Evolutionary conservation across 2,113 vertebrate genomes (phyloP).

Genomic region (Xenopus laevis): DNA sequence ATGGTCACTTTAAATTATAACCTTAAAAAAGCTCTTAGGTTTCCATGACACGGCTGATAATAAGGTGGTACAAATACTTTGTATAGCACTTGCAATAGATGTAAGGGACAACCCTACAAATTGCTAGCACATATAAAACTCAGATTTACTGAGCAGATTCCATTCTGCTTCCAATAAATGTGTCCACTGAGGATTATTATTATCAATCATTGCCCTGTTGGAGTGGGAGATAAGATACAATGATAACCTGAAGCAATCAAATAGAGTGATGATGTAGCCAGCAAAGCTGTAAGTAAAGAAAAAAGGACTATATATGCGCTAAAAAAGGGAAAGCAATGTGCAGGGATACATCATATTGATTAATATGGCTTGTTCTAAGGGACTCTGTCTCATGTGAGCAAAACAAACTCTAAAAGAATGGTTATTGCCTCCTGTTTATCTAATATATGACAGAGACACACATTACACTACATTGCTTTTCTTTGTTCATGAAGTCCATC

Average conservation of each 20-base stretch:
- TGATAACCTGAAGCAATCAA: conserved; percentile 72
- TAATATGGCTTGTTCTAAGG: conserved; percentile 55
- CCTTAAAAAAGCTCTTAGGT: conserved; percentile 25
- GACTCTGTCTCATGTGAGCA: conserved; percentile 55
- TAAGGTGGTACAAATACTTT: conserved; percentile 54
- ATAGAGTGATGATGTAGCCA: conserved; percentile 68
- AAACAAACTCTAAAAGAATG: conserved; percentile 53
- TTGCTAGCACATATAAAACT: conserved; percentile 64
- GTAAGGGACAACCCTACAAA: conserved; percentile 67
- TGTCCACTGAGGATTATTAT: conserved; percentile 69
- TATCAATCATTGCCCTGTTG: conserved; percentile 78
- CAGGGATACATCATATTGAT: conserved; percentile 61
- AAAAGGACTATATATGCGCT: conserved; percentile 53
- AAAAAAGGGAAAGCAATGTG: conserved; percentile 56
- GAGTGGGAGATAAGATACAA: conserved; percentile 66
- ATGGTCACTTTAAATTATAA: not conserved
- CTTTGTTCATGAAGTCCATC: conserved; percentile 40
- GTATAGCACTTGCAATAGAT: conserved; percentile 57
- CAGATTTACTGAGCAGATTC: conserved; percentile 71
- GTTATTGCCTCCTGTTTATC: conserved; percentile 56
- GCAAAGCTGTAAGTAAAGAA: conserved; percentile 70
- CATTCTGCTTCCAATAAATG: conserved; percentile 65
- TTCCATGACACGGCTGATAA: conserved; percentile 55
- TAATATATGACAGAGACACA: conserved; percentile 50
- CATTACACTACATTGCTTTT: conserved; percentile 50